These are phyloP conservation scores for Trissolcus basalis DNA, from an alignment of 1,140 invertebrate genomes.

Conservation along the genomic window DNA sequence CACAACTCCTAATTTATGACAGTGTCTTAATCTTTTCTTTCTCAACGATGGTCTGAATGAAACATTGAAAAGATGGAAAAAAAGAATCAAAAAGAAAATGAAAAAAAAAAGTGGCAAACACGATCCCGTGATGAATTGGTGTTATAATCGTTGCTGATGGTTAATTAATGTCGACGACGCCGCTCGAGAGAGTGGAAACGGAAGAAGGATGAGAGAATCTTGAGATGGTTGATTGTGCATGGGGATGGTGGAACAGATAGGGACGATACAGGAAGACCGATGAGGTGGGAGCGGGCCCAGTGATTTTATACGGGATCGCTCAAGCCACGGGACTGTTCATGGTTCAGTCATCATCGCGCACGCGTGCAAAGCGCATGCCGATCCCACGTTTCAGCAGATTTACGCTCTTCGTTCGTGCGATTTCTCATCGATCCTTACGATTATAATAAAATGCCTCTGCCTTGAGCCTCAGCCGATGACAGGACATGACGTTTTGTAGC, in stretches of 20 bases:
- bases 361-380: conserved; percentile 51
- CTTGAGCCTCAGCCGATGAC: conserved; percentile 2
- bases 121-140: conserved; percentile 8
- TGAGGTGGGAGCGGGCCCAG: conserved; percentile 54
- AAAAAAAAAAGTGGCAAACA: too few species aligned
- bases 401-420: conserved; percentile 39
- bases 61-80: too few species aligned
- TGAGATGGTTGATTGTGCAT: conserved; percentile 44
- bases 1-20: too few species aligned
- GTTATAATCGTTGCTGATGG: conserved; percentile 31
- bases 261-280: conserved; percentile 55
- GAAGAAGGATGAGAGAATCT: conserved; percentile 56
- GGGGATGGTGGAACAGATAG: conserved; percentile 56
- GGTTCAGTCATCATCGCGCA: conserved; percentile 62
- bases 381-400: conserved; percentile 40
- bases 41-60: too few species aligned
- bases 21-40: too few species aligned
- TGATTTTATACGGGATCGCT: conserved; percentile 52
- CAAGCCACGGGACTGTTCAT: conserved; percentile 54
- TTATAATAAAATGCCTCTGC: conserved; percentile 3
- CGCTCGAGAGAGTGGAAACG: conserved; percentile 55
- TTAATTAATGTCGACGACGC: conserved; percentile 38
- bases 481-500: neutral
- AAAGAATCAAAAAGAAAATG: too few species aligned
- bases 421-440: neutral